Evolutionary conservation across 2,113 vertebrate genomes (phyloP).

Genomic region (Peucedramus taeniatus): DNA sequence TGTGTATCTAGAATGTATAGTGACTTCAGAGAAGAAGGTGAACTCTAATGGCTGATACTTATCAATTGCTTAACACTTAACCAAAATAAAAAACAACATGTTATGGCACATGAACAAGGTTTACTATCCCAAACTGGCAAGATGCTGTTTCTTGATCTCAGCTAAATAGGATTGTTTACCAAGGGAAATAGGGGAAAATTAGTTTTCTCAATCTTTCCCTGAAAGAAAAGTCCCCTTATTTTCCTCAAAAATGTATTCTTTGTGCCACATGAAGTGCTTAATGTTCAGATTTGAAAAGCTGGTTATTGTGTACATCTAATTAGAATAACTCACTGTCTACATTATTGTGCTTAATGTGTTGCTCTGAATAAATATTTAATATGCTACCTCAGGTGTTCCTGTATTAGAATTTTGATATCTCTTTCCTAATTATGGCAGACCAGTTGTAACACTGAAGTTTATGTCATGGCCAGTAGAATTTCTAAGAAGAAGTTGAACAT

Average conservation of each 20-base stretch:
- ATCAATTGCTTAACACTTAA: neutral
- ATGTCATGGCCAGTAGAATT: neutral
- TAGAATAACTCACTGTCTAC: conserved; percentile 47
- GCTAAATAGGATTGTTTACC: conserved; percentile 27
- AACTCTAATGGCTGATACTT: neutral
- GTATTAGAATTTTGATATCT: conserved; percentile 38
- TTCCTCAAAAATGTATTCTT: conserved; percentile 1
- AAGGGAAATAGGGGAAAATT: neutral
- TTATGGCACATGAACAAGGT: neutral
- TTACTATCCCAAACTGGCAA: neutral
- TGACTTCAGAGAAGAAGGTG: neutral
- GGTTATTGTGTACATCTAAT: conserved; percentile 35
- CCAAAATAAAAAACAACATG: neutral
- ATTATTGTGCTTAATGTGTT: conserved; percentile 32
- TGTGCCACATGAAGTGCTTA: conserved; percentile 8
- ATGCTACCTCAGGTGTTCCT: conserved; percentile 50
- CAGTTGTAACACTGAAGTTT: neutral
- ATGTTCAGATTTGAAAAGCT: conserved; percentile 30
- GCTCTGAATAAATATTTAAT: conserved; percentile 61
- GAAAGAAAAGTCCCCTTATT: neutral
- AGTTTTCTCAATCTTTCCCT: neutral
- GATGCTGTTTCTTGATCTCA: conserved; percentile 33
- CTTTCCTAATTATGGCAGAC: conserved; percentile 35
- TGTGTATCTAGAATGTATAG: neutral
- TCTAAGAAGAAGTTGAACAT: neutral